phyloP scores from a whole-genome alignment of 2,113 vertebrate species.

The Puntigrus tetrazona region DNA sequence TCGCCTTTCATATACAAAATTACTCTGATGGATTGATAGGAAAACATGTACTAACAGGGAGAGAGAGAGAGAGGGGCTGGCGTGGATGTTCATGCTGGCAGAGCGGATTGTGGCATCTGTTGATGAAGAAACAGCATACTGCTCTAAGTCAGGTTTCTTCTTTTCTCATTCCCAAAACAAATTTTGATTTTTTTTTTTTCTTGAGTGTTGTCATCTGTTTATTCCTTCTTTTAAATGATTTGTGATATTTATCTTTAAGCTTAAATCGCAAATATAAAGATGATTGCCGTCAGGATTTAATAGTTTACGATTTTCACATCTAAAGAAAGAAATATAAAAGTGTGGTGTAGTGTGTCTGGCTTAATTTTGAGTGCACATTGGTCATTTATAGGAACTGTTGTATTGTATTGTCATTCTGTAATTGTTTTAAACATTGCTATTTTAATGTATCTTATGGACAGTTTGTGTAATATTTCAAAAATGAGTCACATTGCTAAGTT shows the following conservation, averaged over 20 bases:
- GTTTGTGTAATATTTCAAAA: background rate
- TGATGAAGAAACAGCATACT: slow-evolving; percentile 54
- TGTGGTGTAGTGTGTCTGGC: background rate
- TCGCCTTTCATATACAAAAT: slow-evolving; percentile 90
- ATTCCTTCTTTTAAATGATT: background rate
- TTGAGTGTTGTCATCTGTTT: slow-evolving; percentile 10
- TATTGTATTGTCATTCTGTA: background rate
- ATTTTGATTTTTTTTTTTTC: slow-evolving; percentile 15
- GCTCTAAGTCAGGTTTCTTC: slow-evolving; percentile 20
- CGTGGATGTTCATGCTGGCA: slow-evolving; percentile 66
- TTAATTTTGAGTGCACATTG: background rate
- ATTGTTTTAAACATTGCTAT: background rate
- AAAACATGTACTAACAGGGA: slow-evolving; percentile 79
- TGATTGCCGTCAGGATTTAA: background rate
- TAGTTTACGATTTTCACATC: background rate
- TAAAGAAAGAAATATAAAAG: background rate
- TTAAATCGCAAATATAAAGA: background rate
- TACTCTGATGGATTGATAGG: slow-evolving; percentile 85
- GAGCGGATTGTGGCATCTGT: slow-evolving; percentile 43
- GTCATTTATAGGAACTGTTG: background rate
- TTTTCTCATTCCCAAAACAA: background rate
- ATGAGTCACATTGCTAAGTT: background rate
- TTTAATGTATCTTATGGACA: background rate
- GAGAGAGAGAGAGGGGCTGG: slow-evolving; percentile 63
- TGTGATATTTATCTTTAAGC: background rate